Evolutionary conservation across 2,797 vertebrate genomes (phyloP).

Genomic region (Oryzias dopingdopingensis): DNA sequence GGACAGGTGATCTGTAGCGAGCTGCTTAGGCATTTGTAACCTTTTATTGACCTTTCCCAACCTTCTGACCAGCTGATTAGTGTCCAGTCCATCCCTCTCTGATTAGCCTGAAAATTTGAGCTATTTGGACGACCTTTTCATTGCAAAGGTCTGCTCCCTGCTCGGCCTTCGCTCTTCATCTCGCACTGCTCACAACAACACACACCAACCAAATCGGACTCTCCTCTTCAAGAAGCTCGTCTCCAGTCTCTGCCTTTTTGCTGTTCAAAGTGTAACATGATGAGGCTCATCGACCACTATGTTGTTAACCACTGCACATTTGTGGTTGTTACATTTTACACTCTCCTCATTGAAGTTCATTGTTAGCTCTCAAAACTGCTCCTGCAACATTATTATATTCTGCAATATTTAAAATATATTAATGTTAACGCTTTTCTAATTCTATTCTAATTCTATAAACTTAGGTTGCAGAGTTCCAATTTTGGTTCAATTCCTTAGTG

Average conservation of each 20-base stretch:
- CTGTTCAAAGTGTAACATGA: constrained; percentile 74
- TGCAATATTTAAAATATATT: neutral
- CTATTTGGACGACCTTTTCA: constrained; percentile 72
- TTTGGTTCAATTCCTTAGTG: too few species aligned
- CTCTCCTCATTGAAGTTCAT: constrained; percentile 40
- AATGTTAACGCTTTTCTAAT: neutral
- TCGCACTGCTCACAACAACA: constrained; percentile 8
- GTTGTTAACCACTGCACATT: constrained; percentile 75
- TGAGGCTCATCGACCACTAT: constrained; percentile 67
- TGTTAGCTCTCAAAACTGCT: constrained; percentile 26
- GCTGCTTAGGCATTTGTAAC: constrained; percentile 58
- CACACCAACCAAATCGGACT: constrained; percentile 18
- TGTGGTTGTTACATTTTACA: constrained; percentile 58
- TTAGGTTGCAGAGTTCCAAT: constrained; percentile 3
- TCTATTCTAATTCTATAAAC: neutral
- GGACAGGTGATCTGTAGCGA: constrained; percentile 63
- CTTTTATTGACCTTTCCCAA: constrained; percentile 71
- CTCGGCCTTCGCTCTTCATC: constrained; percentile 39
- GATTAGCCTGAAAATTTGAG: constrained; percentile 66
- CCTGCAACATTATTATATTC: constrained; percentile 5
- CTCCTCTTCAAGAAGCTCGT: constrained; percentile 45
- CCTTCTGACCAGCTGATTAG: constrained; percentile 69
- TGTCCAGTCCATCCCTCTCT: constrained; percentile 52
- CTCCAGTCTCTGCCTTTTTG: constrained; percentile 61
- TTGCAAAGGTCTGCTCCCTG: constrained; percentile 62